Evolutionary conservation across 2,113 vertebrate genomes (phyloP), one percentile per base, ranked within the genome.

Genomic region (Hiodon alosoides): DNA sequence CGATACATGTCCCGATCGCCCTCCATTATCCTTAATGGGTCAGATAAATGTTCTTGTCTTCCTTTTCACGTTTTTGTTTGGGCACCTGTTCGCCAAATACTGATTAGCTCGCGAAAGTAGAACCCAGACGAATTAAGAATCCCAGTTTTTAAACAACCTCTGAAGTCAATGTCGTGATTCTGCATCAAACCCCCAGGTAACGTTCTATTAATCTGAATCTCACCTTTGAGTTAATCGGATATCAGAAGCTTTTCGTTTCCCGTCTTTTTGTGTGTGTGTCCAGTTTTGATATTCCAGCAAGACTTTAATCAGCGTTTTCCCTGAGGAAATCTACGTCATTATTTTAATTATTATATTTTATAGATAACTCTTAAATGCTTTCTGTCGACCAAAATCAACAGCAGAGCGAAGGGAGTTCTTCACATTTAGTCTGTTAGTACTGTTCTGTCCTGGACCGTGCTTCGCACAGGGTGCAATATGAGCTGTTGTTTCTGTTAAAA

Each of bases 1-100:
- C 91, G 90, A 87, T 92, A 93, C 92, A 92, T 92, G 87, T 93
- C 93, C 89, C 93, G 93, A 82, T 93, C 93, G 89, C 90, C 90
- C 88, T 93, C 92, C 92, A 93, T 93, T 78, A 76, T 89, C 83
- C 75, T 81, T 3, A 82, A 74, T 79, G 14, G 78, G 79, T 67
- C 73, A 77, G 81, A 81, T 73, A 54, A 76, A 79, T 82, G 82
- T 79, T 78, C 81, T 81, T 84, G 86, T 79, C 80, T 82, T 71
- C 69, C 9, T 71, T 48, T 85, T 85, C 84, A 46, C 14, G 51
- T 31, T 31, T 65, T 67, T 64, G 31, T 85, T 14, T 46, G 58
- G 72, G 89, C 90, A 92, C 91, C 91, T 91, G 91, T 91, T 92
- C 90, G 88, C 86, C 69, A 71, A 48, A 31, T 72, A 57, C 65